A percentile compares a stretch with the other conserved stretches of the same genome.
These are phyloP conservation scores for Epizoanthus scotinus DNA, from an alignment of 92 coral and sea anemone species.

Conservation along the genomic window DNA sequence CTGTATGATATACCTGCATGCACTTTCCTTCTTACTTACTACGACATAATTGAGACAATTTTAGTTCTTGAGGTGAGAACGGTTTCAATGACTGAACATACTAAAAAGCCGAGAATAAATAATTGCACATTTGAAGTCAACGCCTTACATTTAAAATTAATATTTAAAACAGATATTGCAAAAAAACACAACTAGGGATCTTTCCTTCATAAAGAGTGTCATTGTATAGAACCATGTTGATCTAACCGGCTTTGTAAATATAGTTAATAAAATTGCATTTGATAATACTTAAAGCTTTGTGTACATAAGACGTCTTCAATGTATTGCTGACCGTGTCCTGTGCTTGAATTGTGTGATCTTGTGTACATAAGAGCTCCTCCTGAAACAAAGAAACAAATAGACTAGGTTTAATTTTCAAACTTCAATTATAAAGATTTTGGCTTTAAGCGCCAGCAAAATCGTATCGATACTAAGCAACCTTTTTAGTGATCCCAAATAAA, in stretches of 20 bases:
- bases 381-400: slow-evolving; percentile 11
- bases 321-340: slow-evolving; percentile 24
- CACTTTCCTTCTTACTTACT: neutral
- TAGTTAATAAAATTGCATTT: slow-evolving; percentile 55
- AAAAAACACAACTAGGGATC: slow-evolving; percentile 27
- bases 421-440: slow-evolving; percentile 21
- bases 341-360: slow-evolving; percentile 35
- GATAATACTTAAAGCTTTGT: slow-evolving; percentile 45
- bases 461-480: slow-evolving; percentile 4
- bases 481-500: slow-evolving; percentile 25
- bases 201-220: slow-evolving; percentile 45
- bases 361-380: slow-evolving; percentile 20
- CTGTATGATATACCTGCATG: neutral
- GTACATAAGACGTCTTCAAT: slow-evolving; percentile 21
- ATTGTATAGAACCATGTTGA: slow-evolving; percentile 51
- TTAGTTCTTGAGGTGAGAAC: slow-evolving; percentile 4
- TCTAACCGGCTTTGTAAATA: slow-evolving; percentile 64
- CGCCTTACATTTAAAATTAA: slow-evolving; percentile 12
- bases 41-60: neutral
- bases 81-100: no score
- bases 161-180: slow-evolving; percentile 21
- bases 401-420: slow-evolving; percentile 9
- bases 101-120: neutral
- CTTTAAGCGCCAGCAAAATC: slow-evolving; percentile 14
- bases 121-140: neutral